Evolutionary conservation across 2,113 vertebrate species (phyloP), one percentile per base, ranked within the genome.

Genomic region (Sorex fumeus): DNA sequence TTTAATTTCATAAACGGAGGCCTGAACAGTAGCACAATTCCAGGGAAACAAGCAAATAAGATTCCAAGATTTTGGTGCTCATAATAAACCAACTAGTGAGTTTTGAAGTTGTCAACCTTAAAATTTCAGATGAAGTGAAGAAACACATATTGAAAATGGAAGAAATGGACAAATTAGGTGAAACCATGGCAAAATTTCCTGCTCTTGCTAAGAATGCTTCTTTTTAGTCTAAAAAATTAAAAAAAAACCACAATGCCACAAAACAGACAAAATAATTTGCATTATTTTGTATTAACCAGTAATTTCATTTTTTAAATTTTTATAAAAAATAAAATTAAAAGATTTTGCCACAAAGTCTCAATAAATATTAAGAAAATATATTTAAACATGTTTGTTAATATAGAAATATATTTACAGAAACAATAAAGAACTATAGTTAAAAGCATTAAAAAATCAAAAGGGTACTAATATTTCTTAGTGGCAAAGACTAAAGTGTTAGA

Each of bases 61-160:
- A 71, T 60, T 12, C 30, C 32, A 7, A 18, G 76, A 85, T 40
- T 13, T 64, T 83, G 15, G 25, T 74, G 23, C 53, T 72, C 18
- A 64, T 84, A 91, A 92, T 89, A 81, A 87, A 74, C 69, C 91
- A 93, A 89, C 87, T 87, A 89, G 78, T 45, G 92, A 87, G 43
- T 74, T 91, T 64, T 28, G 88, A 95, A 94, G 8, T 78, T 88
- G 45, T 70, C 77, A 72, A 13, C 43, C 40, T 72, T 0, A 10
- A 36, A n/a, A 36, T 25, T 87, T 86, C 71, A 83, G 76, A 47
- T 43, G n/a, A 88, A 79, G 83, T 91, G 71, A 92, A 90, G 74
- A 90, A 92, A 83, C 91, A 80, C 45, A 34, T n/a, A 40, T 28
- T 21, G 43, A 62, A 88, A 79, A 50, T 53, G 90, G 25, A 12